Conservation (phyloP, 1,140 invertebrate genomes). For the Globodera rostochiensis region DNA sequence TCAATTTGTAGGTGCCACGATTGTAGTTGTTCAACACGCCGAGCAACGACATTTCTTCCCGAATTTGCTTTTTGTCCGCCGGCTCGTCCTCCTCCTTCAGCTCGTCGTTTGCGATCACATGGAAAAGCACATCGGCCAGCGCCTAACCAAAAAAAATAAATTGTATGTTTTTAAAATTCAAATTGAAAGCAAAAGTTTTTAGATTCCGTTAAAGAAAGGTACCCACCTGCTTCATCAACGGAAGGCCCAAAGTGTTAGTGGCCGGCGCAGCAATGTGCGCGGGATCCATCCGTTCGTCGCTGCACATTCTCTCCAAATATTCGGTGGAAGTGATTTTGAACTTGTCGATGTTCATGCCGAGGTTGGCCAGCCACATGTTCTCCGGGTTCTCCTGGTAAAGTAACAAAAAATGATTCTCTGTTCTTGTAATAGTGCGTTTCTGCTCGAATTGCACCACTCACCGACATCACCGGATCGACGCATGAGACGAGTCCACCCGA, state of each 20-base stretch:
- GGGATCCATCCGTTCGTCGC: conserved; percentile 28
- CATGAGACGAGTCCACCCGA: conserved; percentile 63
- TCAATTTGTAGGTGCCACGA: conserved; percentile 61
- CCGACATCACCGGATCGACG: conserved; percentile 65
- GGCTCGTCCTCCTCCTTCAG: conserved; percentile 49
- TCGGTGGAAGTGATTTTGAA: conserved; percentile 45
- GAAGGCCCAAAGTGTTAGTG: conserved; percentile 62
- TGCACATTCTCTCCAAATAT: conserved; percentile 41
- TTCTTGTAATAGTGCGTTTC: too few species aligned
- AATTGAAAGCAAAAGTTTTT: neutral
- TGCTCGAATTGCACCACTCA: conserved; percentile 1
- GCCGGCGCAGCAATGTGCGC: conserved; percentile 50
- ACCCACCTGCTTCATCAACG: conserved; percentile 56
- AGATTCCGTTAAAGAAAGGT: neutral
- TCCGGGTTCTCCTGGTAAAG: conserved; percentile 51
- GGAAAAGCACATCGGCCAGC: conserved; percentile 65
- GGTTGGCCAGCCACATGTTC: conserved; percentile 65
- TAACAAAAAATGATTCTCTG: too few species aligned
- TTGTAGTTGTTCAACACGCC: conserved; percentile 65
- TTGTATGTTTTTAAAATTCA: too few species aligned
- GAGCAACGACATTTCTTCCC: conserved; percentile 63
- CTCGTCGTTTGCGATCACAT: conserved; percentile 63
- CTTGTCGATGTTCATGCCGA: conserved; percentile 63
- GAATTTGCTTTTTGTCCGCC: conserved; percentile 32
- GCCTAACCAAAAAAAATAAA: conserved; percentile 2